Evolutionary conservation across 2,888 invertebrate species (phyloP), one percentile per base, ranked within the genome.

Genomic region (Spilarctia lutea): DNA sequence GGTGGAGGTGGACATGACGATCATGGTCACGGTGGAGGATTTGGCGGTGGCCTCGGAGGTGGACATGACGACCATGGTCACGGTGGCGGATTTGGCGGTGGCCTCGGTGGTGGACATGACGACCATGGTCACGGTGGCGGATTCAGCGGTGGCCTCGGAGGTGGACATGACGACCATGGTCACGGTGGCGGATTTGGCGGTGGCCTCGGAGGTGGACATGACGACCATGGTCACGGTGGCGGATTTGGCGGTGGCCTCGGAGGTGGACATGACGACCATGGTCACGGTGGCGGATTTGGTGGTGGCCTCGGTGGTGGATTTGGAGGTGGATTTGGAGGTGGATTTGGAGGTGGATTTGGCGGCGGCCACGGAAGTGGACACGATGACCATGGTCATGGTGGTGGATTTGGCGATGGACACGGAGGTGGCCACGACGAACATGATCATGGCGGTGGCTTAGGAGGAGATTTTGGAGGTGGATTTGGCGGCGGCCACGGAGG

Each of bases 401-500:
- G 52, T 52, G 52, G 52, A 24, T n/a, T 56, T 56, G 81, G 82
- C 1, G 73, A 78, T 16, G 83, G 81, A 7, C 56, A 56, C n/a
- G 56, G 56, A 11, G 56, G 56, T n/a, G 56, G 86, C 20, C 86
- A 87, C 65, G 87, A 85, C 16, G 84, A 82, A 48, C 86, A 87
- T 71, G 86, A 88, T 27, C 82, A 81, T 2, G 81, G 82, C 66
- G 86, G 87, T 65, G 89, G 85, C 63, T 70, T 68, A 27, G 88
- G 83, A 67, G 56, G 60, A n/a, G 85, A 81, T 35, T 76, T 79
- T 65, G 85, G 83, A 71, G 86, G 86, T 45, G 87, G 94, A 16
- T 78, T 83, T 65, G 87, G 89, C 48, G 91, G 88, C 7, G 88
- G 87, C 35, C 80, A 80, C 65, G 87, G 89, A 48, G 90, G 88